Evolutionary conservation across 2,797 vertebrate genomes (phyloP).

Genomic region (Danio albolineatus): DNA sequence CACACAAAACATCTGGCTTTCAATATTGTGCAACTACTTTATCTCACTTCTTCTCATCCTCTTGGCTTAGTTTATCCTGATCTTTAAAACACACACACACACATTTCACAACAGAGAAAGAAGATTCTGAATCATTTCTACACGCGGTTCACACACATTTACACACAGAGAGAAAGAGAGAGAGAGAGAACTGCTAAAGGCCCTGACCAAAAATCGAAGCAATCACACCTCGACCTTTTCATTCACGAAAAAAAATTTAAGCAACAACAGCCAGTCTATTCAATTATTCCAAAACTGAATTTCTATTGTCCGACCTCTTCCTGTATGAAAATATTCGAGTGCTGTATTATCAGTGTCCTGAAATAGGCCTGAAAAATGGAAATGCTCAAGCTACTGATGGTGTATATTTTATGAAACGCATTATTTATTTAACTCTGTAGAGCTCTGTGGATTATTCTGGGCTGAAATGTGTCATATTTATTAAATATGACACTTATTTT

Average conservation of each 20-base stretch:
- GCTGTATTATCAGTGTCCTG: neutral
- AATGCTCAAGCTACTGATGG: conserved; percentile 31
- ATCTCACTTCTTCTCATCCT: neutral
- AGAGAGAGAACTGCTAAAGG: neutral
- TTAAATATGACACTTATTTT: conserved; percentile 24
- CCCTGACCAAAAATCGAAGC: neutral
- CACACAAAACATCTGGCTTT: neutral
- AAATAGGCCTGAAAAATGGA: conserved; percentile 28
- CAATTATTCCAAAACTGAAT: neutral
- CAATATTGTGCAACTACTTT: conserved; percentile 3
- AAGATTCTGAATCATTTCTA: conserved; percentile 17
- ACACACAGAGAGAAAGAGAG: conserved; percentile 34
- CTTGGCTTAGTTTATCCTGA: neutral
- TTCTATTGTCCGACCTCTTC: neutral
- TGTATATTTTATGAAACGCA: conserved; percentile 43
- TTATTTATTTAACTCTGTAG: conserved; percentile 37
- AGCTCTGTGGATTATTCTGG: conserved; percentile 29
- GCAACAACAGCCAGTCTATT: neutral
- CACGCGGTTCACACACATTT: conserved; percentile 10
- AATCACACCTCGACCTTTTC: conserved; percentile 11
- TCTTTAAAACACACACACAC: neutral
- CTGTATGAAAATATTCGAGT: neutral
- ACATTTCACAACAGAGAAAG: conserved; percentile 29
- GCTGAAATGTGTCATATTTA: conserved; percentile 13
- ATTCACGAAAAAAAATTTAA: conserved; percentile 1